Conservation (phyloP, 2,113 vertebrate genomes). For the Enhydra lutris region DNA sequence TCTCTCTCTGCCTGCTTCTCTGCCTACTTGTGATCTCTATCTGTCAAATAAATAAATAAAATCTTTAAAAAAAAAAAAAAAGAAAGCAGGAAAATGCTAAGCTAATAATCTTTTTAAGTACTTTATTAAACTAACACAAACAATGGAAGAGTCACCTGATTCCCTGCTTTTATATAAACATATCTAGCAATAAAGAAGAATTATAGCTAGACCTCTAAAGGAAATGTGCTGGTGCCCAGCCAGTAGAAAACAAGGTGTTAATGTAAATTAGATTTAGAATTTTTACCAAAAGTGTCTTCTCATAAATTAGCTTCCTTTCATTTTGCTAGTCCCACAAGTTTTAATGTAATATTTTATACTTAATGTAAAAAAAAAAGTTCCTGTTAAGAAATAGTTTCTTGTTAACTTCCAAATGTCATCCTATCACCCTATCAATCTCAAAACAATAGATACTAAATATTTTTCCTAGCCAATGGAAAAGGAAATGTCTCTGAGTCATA, state of each 20-base stretch:
- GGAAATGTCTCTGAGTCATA: background rate
- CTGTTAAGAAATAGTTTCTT: background rate
- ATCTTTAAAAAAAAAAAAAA: too few relatives aligned
- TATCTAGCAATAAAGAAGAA: background rate
- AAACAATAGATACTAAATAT: background rate
- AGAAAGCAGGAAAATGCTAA: background rate
- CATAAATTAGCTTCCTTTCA: background rate
- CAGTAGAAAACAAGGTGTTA: background rate
- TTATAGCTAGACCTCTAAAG: background rate
- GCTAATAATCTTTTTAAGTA: background rate
- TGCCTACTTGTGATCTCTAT: too few relatives aligned
- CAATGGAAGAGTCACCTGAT: background rate
- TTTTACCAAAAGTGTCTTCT: background rate
- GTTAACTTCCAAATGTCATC: background rate
- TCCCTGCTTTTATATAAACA: background rate
- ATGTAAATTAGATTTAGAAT: background rate
- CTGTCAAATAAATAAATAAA: too few relatives aligned
- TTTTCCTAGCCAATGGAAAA: background rate
- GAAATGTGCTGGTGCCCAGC: background rate
- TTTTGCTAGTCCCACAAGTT: background rate
- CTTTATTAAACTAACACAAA: background rate
- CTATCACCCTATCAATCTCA: background rate
- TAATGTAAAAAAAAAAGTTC: background rate
- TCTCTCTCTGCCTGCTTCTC: too few relatives aligned
- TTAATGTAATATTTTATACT: background rate